Base-by-base conservation (phyloP, 2,797 vertebrate species). In the Smutsia temminckii region DNA sequence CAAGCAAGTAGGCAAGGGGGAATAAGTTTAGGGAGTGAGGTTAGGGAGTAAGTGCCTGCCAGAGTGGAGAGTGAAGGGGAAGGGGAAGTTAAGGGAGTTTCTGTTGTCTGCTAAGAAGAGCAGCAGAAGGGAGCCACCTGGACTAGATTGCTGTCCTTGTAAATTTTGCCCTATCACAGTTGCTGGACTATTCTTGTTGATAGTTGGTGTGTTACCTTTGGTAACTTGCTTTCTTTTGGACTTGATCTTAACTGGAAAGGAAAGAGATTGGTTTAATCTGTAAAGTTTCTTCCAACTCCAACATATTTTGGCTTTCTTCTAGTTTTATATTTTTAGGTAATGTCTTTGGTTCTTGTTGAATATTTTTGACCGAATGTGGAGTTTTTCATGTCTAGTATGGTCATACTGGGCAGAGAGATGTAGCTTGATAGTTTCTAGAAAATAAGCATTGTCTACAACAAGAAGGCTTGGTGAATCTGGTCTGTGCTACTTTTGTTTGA, bases 221-320 rank as follows among this genome's bases (percentile, higher is more conserved):
- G n/a, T 63, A 46, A 55, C 68, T 94, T 92, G 27, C 51, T 95
- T 77, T 79, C 46, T 57, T 61, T 92, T 77, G 34, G 40, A 34
- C 11, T 93, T 2, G 14, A 12, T 77, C 34, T 94, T 80, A 81
- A 93, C 77, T 93, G 71, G 34, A 46, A 68, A 93, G 93, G 37
- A 72, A 80, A 84, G n/a, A 89, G 16, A 40, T 32, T 93, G 74
- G 1, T 37, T 84, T 95, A 86, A 88, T 81, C 25, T 40, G 2
- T 79, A 46, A 80, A 66, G 40, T 27, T 16, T 27, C 88, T 71
- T 78, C 53, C 3, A 61, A 68, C 18, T 12, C 55, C 57, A 59
- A 51, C 27, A n/a, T 55, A 49, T 69, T 88, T 72, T n/a, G 40
- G 42, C 12, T 77, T 84, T 69, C 29, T 79, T 71, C 49, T 49